Evolutionary conservation across 2,113 vertebrate species (phyloP).

Genomic region (Polypterus senegalus): DNA sequence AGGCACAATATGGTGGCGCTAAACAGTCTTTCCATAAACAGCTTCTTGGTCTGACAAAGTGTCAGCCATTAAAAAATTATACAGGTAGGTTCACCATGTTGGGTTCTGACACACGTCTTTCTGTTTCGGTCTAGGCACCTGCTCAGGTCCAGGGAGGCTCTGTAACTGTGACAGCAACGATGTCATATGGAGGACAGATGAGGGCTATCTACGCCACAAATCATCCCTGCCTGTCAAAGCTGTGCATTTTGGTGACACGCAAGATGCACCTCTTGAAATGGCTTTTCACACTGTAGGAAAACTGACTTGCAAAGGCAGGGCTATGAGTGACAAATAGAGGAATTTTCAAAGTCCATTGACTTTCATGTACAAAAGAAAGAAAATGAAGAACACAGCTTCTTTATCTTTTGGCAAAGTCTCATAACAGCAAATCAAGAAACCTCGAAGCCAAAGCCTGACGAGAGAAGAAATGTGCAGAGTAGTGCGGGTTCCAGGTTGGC

Average conservation of each 20-base stretch:
- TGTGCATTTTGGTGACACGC: conserved; percentile 22
- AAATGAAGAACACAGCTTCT: too few relatives aligned
- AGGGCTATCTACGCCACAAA: conserved; percentile 17
- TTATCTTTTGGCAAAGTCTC: too few relatives aligned
- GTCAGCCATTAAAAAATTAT: neutral
- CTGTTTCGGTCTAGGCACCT: conserved; percentile 10
- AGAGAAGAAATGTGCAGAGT: too few relatives aligned
- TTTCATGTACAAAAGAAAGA: too few relatives aligned
- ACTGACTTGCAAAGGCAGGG: conserved; percentile 19
- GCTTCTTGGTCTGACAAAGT: too few relatives aligned
- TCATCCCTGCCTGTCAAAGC: conserved; percentile 17
- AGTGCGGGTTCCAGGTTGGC: too few relatives aligned
- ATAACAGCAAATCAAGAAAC: too few relatives aligned
- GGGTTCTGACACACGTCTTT: neutral
- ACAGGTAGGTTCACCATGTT: neutral
- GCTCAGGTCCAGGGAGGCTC: conserved; percentile 12
- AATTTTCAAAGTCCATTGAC: too few relatives aligned
- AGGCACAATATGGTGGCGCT: too few relatives aligned
- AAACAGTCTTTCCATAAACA: too few relatives aligned
- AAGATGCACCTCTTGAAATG: conserved; percentile 23
- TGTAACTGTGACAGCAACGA: conserved; percentile 27
- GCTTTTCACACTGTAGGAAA: conserved; percentile 26
- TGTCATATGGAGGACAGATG: conserved; percentile 22
- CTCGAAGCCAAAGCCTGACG: too few relatives aligned
- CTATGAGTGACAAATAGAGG: neutral